Conservation (phyloP, 2,888 invertebrate genomes). For the Alloplasta piceator region DNA sequence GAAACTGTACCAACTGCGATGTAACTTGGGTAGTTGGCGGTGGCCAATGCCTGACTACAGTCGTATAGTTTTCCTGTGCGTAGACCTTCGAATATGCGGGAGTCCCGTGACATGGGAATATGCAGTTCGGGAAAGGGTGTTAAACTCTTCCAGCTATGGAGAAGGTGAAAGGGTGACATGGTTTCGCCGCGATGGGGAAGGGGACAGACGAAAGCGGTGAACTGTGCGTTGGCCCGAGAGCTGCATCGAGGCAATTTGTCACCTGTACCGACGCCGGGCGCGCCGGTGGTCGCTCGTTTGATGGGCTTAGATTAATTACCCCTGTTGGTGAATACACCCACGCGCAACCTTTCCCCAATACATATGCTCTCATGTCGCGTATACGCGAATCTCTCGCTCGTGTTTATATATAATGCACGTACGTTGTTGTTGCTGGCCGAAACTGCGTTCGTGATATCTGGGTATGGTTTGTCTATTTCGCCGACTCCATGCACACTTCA, state of each 20-base stretch:
- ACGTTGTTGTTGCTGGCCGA: conserved; percentile 47
- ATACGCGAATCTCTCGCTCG: conserved; percentile 52
- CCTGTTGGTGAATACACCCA: conserved; percentile 70
- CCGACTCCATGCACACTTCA: conserved; percentile 48
- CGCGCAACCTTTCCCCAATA: conserved; percentile 24
- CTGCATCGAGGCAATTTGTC: conserved; percentile 79
- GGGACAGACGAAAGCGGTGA: conserved; percentile 24
- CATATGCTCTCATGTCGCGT: conserved; percentile 66
- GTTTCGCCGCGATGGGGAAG: conserved; percentile 27
- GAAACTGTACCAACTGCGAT: conserved; percentile 61
- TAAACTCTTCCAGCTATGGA: background rate
- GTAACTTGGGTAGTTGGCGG: conserved; percentile 54
- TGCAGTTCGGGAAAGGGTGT: conserved; percentile 20
- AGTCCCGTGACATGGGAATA: conserved; percentile 5
- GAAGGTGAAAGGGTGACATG: conserved; percentile 27
- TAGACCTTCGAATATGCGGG: background rate
- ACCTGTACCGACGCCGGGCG: conserved; percentile 74
- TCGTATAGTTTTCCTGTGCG: conserved; percentile 18
- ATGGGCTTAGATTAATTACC: conserved; percentile 82
- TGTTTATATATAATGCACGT: conserved; percentile 59
- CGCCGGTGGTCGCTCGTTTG: conserved; percentile 75
- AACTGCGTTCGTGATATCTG: conserved; percentile 42
- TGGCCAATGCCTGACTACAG: conserved; percentile 43
- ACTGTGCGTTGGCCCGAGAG: conserved; percentile 62
- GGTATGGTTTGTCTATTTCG: conserved; percentile 48